Evolutionary conservation across 2,888 invertebrate species (phyloP).

Genomic region (Eupithecia subumbrata): DNA sequence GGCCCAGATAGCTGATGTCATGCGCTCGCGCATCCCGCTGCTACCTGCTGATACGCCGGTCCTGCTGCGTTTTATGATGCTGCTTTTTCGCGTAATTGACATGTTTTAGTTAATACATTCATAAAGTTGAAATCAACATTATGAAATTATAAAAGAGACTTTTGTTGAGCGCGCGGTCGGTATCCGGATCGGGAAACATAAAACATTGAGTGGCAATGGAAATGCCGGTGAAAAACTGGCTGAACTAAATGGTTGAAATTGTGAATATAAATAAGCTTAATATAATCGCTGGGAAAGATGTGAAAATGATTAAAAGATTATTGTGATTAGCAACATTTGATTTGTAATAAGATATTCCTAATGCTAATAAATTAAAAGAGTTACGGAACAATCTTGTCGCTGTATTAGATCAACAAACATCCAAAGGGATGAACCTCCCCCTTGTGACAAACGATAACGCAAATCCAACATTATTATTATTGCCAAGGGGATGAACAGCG

Average conservation of each 20-base stretch:
- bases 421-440: slow-evolving; percentile 35
- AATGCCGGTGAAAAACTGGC: background rate
- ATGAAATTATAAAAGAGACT: background rate
- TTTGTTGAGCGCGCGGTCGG: background rate
- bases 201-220: background rate
- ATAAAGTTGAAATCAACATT: background rate
- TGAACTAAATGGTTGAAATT: background rate
- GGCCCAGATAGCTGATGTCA: slow-evolving; percentile 68
- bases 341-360: slow-evolving; percentile 3
- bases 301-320: background rate
- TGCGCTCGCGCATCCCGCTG: slow-evolving; percentile 52
- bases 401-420: slow-evolving; percentile 36
- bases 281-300: background rate
- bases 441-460: slow-evolving; percentile 40
- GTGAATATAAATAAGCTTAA: background rate
- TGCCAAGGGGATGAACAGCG: slow-evolving; percentile 43
- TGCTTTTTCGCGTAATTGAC: slow-evolving; percentile 22
- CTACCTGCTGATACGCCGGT: slow-evolving; percentile 33
- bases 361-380: slow-evolving; percentile 16
- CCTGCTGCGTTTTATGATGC: slow-evolving; percentile 31
- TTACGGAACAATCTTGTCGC: slow-evolving; percentile 18
- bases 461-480: slow-evolving; percentile 43
- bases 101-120: slow-evolving; percentile 6
- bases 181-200: background rate
- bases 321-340: background rate